These are phyloP conservation scores for Nowickia ferox DNA, from an alignment of 2,888 invertebrate genomes.

Conservation along the genomic window DNA sequence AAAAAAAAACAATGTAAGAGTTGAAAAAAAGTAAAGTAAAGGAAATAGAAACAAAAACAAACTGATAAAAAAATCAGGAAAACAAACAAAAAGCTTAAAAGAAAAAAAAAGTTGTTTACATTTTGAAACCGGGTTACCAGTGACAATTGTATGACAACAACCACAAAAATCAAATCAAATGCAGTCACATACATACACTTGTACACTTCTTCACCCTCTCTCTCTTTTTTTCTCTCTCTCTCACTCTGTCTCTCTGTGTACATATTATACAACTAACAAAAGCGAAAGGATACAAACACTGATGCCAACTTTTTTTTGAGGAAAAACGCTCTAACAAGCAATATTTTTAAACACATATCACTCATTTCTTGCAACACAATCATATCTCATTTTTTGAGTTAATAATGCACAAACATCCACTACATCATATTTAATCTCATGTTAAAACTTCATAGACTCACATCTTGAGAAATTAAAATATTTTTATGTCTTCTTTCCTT, in stretches of 20 bases:
- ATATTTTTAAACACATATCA: too few relatives aligned
- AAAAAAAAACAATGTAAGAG: not conserved
- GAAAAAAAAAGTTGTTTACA: constrained; percentile 62
- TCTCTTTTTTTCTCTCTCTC: too few relatives aligned
- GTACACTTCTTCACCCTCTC: not conserved
- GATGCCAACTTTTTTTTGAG: too few relatives aligned
- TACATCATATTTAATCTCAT: too few relatives aligned
- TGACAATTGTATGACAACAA: constrained; percentile 64
- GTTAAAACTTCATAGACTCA: too few relatives aligned
- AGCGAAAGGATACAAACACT: not conserved
- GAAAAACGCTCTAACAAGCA: too few relatives aligned
- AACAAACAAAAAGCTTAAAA: constrained; percentile 31
- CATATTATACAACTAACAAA: not conserved
- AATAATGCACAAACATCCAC: too few relatives aligned
- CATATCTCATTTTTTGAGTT: too few relatives aligned
- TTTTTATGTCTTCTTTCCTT: too few relatives aligned
- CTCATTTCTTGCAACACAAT: too few relatives aligned
- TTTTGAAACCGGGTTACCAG: constrained; percentile 71
- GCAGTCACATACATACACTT: constrained; percentile 18
- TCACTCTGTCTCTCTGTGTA: too few relatives aligned
- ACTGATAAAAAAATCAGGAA: constrained; percentile 26
- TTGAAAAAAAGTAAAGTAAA: constrained; percentile 17
- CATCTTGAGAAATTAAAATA: too few relatives aligned
- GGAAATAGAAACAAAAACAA: constrained; percentile 29
- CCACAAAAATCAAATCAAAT: constrained; percentile 27